A percentile compares a stretch with the other conserved stretches of the same genome.
Evolutionary conservation across 2,113 vertebrate genomes (phyloP).

Genomic region (Saccopteryx leptura): DNA sequence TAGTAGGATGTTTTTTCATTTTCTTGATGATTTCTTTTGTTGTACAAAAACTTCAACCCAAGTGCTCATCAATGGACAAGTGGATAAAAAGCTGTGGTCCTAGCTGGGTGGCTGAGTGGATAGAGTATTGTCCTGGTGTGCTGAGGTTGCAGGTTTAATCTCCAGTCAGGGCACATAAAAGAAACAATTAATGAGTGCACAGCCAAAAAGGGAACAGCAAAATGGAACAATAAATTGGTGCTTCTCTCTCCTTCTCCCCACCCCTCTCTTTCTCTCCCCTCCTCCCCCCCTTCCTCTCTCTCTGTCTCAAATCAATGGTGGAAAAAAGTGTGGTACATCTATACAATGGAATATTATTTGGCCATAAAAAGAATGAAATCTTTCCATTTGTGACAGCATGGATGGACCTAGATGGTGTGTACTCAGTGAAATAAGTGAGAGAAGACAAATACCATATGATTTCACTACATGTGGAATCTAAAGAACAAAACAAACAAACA

Average conservation of each 20-base stretch:
- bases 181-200: too few relatives aligned
- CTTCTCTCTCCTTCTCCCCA: too few relatives aligned
- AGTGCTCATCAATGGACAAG: neutral
- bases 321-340: neutral
- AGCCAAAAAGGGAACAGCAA: too few relatives aligned
- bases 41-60: neutral
- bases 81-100: neutral
- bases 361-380: neutral
- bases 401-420: neutral
- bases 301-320: too few relatives aligned
- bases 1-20: neutral
- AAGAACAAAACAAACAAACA: neutral
- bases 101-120: too few relatives aligned
- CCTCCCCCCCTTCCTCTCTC: too few relatives aligned
- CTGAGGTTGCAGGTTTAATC: too few relatives aligned
- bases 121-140: too few relatives aligned
- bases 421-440: neutral
- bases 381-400: neutral
- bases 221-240: too few relatives aligned
- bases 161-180: too few relatives aligned
- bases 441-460: neutral
- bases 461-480: neutral
- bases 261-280: too few relatives aligned
- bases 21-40: neutral
- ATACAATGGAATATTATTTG: neutral